Evolutionary conservation across 2,888 invertebrate genomes (phyloP).

Genomic region (Stramonita haemastoma): DNA sequence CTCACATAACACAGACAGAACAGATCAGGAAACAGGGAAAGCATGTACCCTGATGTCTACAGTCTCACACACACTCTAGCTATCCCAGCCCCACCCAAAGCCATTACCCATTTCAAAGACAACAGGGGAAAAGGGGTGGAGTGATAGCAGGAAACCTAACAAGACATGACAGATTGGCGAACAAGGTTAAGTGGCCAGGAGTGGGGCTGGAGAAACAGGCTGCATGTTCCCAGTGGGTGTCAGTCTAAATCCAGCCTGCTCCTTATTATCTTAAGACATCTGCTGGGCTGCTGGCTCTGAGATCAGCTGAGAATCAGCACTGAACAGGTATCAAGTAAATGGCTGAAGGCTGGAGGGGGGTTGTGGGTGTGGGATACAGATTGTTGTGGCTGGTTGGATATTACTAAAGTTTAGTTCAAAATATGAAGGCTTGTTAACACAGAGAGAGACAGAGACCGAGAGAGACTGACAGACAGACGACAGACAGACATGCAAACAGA

Average conservation of each 20-base stretch:
- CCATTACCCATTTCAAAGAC: no score
- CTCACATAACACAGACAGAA: not conserved
- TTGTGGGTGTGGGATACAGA: not conserved
- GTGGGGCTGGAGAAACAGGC: not conserved
- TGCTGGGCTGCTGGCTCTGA: slow-evolving; percentile 2
- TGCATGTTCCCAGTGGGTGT: slow-evolving; percentile 4
- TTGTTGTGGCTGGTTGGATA: no score
- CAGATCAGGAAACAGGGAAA: not conserved
- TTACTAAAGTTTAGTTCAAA: no score
- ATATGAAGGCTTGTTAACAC: no score
- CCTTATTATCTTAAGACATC: slow-evolving; percentile 16
- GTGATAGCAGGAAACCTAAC: slow-evolving; percentile 3
- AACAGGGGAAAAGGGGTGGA: no score
- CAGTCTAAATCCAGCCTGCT: slow-evolving; percentile 25
- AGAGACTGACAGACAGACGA: no score
- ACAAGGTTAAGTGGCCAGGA: slow-evolving; percentile 4
- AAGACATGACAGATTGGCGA: slow-evolving; percentile 5
- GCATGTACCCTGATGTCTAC: not conserved
- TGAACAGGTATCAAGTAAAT: no score
- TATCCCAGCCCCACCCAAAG: not conserved
- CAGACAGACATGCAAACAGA: no score
- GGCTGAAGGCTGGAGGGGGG: not conserved
- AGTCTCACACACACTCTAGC: not conserved
- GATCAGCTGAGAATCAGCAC: not conserved
- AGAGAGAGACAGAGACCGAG: no score